Percentiles rank a stretch among this genome's conserved stretches.
phyloP scores from a whole-genome alignment of 2,888 invertebrate genomes.

The Elysia crispata region DNA sequence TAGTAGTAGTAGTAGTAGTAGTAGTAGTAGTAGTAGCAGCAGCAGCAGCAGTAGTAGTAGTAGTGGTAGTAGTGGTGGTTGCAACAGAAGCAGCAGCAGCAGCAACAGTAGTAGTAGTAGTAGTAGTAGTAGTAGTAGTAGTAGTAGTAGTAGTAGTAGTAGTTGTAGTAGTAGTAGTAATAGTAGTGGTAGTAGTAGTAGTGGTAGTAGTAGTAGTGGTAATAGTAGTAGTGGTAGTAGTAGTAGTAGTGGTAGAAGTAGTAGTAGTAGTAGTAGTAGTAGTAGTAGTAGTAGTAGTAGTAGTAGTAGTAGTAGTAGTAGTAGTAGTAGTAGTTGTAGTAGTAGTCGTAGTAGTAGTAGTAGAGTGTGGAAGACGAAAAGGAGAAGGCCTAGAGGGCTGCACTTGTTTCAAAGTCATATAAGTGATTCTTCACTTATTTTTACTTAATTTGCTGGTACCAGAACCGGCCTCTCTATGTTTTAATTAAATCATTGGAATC shows the following conservation, averaged over 20 bases:
- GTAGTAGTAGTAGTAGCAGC: too few relatives aligned
- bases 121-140: not conserved
- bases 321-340: constrained; percentile 43
- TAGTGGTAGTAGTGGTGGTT: not conserved
- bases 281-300: constrained; percentile 44
- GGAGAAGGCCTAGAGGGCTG: not conserved
- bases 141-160: not conserved
- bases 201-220: constrained; percentile 46
- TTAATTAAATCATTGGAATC: too few relatives aligned
- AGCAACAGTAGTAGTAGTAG: not conserved
- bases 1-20: too few relatives aligned
- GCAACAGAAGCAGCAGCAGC: not conserved
- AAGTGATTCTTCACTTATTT: too few relatives aligned
- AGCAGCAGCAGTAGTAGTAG: not conserved
- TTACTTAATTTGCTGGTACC: too few relatives aligned
- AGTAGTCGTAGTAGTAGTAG: too few relatives aligned
- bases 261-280: constrained; percentile 39
- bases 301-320: constrained; percentile 46
- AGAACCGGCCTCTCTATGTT: too few relatives aligned
- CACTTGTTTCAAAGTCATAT: too few relatives aligned
- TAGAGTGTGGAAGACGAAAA: not conserved
- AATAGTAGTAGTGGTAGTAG: constrained; percentile 29
- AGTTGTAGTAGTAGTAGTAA: constrained; percentile 42
- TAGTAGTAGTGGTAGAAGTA: constrained; percentile 14
- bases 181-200: constrained; percentile 59